phyloP scores from a whole-genome alignment of 1,140 invertebrate genomes.

The Apis dorsata region DNA sequence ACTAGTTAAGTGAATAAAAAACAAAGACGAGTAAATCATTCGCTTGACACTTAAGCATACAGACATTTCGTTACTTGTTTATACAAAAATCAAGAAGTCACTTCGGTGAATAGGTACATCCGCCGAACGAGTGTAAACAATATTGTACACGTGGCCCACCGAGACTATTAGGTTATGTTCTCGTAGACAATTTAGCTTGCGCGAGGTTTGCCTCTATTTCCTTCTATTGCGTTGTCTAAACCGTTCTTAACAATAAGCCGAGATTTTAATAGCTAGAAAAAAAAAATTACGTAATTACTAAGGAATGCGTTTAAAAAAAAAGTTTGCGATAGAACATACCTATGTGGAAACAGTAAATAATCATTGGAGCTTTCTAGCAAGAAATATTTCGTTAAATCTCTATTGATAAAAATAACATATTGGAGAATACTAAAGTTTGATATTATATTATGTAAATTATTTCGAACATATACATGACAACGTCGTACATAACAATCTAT shows the following conservation, averaged over 20 bases:
- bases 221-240: not conserved
- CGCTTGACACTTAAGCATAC: not conserved
- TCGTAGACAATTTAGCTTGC: not conserved
- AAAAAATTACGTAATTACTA: no score
- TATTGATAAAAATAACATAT: not conserved
- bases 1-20: not conserved
- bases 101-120: not conserved
- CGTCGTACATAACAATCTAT: not conserved
- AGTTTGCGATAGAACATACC: not conserved
- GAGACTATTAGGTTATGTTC: not conserved
- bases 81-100: not conserved
- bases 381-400: not conserved
- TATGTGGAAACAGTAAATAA: not conserved
- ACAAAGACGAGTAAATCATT: not conserved
- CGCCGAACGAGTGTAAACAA: slow-evolving; percentile 5
- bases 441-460: not conserved
- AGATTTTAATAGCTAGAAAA: not conserved
- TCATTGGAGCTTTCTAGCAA: no score
- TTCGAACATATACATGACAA: not conserved
- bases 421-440: not conserved
- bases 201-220: not conserved
- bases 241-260: not conserved
- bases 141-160: not conserved
- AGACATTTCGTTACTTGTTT: not conserved
- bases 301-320: not conserved